These are phyloP conservation scores for Xiphydria camelus DNA, from an alignment of 2,888 invertebrate genomes.

Conservation along the genomic window DNA sequence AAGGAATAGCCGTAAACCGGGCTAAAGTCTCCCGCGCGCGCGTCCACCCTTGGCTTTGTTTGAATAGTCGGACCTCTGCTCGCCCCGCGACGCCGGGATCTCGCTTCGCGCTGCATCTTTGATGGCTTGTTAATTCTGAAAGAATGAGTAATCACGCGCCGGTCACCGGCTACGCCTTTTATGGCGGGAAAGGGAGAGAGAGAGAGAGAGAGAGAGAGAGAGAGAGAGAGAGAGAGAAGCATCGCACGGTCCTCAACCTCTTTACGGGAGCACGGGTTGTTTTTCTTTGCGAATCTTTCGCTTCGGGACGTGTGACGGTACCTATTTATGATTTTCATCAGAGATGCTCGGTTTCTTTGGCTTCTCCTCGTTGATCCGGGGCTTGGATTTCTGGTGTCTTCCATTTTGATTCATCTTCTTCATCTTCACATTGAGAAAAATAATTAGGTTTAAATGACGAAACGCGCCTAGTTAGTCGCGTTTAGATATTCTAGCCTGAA, in stretches of 20 bases:
- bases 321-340: background rate
- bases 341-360: background rate
- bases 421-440: no score
- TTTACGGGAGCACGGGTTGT: no score
- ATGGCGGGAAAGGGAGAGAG: conserved; percentile 4
- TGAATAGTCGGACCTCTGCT: conserved; percentile 21
- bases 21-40: conserved; percentile 6
- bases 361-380: no score
- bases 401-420: no score
- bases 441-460: no score
- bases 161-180: no score
- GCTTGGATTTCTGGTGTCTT: no score
- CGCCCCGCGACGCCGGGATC: conserved; percentile 7
- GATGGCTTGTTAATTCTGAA: conserved; percentile 46
- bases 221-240: conserved; percentile 25
- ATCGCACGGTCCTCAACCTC: no score
- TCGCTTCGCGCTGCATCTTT: conserved; percentile 25
- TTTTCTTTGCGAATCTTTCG: no score
- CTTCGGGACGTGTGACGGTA: no score
- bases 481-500: no score
- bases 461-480: no score
- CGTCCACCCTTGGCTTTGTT: conserved; percentile 13
- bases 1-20: conserved; percentile 45
- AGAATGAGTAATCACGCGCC: conserved; percentile 46
- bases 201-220: conserved; percentile 18